Percentiles rank a stretch among this genome's conserved stretches.
phyloP scores from a whole-genome alignment of 1,140 invertebrate species.

The Drosophila prosaltans region DNA sequence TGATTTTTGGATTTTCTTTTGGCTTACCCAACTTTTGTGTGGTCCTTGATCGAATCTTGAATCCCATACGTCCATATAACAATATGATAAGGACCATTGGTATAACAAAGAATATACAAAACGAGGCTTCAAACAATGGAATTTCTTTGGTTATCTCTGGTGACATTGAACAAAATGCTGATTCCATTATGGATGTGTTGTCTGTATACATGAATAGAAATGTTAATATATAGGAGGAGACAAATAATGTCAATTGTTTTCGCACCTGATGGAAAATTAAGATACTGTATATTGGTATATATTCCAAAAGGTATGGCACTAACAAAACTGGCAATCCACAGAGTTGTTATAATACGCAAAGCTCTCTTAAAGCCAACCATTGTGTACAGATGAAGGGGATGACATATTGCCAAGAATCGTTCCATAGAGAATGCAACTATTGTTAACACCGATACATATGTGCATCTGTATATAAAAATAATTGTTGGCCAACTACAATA shows the following conservation, averaged over 20 bases:
- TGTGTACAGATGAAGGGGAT: constrained; percentile 91
- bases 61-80: constrained; percentile 91
- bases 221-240: not conserved
- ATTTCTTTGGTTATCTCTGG: constrained; percentile 84
- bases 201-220: constrained; percentile 41
- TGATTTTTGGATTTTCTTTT: not conserved
- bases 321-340: constrained; percentile 91
- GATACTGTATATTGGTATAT: constrained; percentile 88
- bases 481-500: not conserved
- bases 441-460: constrained; percentile 94
- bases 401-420: constrained; percentile 95
- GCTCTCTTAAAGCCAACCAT: constrained; percentile 92
- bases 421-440: constrained; percentile 95
- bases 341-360: constrained; percentile 89
- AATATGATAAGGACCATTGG: constrained; percentile 91
- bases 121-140: constrained; percentile 92
- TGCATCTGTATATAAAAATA: constrained; percentile 85
- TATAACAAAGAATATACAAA: constrained; percentile 91
- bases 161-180: constrained; percentile 90
- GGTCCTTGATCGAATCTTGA: constrained; percentile 87
- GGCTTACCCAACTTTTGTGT: constrained; percentile 82
- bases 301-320: constrained; percentile 91
- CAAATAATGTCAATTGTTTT: not conserved
- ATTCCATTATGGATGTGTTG: constrained; percentile 85
- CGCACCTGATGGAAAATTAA: constrained; percentile 88